A percentile compares a stretch with the other conserved stretches of the same genome.
Evolutionary conservation across 2,113 vertebrate species (phyloP).

Genomic region (Hyaena hyaena): DNA sequence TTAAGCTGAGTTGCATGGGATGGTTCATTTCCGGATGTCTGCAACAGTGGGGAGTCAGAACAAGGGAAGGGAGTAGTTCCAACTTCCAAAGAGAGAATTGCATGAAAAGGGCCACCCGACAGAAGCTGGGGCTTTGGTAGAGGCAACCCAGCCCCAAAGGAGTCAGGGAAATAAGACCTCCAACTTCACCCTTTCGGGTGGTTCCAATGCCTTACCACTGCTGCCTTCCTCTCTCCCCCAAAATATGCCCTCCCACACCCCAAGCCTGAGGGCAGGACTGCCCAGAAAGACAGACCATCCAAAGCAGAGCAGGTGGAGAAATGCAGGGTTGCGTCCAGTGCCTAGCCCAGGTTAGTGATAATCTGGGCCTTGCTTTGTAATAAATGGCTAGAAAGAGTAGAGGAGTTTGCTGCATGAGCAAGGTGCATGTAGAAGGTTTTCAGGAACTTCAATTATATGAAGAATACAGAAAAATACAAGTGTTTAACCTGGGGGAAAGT

Average conservation of each 20-base stretch:
- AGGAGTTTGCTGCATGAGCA: accelerated
- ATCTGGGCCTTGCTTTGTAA: background rate
- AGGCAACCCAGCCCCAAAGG: background rate
- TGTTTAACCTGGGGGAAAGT: background rate
- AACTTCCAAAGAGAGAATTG: background rate
- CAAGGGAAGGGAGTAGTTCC: accelerated
- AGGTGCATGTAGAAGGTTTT: accelerated
- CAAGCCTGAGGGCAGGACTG: accelerated
- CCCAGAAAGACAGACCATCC: too few species aligned
- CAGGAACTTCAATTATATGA: background rate
- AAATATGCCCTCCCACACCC: background rate
- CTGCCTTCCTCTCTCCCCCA: accelerated
- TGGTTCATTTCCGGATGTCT: background rate
- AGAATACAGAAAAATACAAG: background rate
- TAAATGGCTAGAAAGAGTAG: background rate
- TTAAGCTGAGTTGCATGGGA: background rate
- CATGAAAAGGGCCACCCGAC: background rate
- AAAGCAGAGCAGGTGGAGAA: background rate
- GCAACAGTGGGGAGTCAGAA: background rate
- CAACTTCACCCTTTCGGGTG: background rate
- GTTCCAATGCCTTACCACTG: background rate
- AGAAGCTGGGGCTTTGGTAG: background rate
- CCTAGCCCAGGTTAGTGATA: too few species aligned
- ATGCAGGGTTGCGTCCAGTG: accelerated
- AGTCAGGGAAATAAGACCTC: background rate